These are phyloP conservation scores for Papilio glaucus DNA, from an alignment of 1,140 invertebrate genomes.

Conservation along the genomic window DNA sequence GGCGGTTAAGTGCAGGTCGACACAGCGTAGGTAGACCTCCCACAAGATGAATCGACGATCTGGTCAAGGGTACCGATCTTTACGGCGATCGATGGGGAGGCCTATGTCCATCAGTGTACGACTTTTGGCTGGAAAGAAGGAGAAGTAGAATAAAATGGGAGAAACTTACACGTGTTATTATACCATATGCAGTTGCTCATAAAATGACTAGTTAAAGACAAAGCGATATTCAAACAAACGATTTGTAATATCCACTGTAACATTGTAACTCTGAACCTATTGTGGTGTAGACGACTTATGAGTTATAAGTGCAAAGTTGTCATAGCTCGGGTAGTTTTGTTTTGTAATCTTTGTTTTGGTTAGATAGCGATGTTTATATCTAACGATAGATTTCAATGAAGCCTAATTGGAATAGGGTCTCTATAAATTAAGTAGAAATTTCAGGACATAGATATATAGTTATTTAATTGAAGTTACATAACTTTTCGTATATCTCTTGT, in stretches of 20 bases:
- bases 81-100: no score
- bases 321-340: background rate
- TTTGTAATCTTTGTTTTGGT: constrained; percentile 6
- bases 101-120: no score
- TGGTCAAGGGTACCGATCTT: no score
- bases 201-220: constrained; percentile 39
- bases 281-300: background rate
- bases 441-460: background rate
- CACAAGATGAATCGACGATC: no score
- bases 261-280: constrained; percentile 37
- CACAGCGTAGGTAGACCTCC: no score
- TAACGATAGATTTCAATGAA: constrained; percentile 7
- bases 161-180: constrained; percentile 55
- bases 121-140: no score
- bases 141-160: background rate
- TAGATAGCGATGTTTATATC: background rate
- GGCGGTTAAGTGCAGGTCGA: no score
- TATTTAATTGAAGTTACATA: no score
- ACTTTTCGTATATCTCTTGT: no score
- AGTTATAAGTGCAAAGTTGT: constrained; percentile 28
- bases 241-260: constrained; percentile 39
- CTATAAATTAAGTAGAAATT: background rate
- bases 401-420: background rate
- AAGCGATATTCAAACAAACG: constrained; percentile 37
- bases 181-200: constrained; percentile 50